Base-by-base conservation (phyloP, 2,797 vertebrate genomes). In the Sebastes taczanowskii region DNA sequence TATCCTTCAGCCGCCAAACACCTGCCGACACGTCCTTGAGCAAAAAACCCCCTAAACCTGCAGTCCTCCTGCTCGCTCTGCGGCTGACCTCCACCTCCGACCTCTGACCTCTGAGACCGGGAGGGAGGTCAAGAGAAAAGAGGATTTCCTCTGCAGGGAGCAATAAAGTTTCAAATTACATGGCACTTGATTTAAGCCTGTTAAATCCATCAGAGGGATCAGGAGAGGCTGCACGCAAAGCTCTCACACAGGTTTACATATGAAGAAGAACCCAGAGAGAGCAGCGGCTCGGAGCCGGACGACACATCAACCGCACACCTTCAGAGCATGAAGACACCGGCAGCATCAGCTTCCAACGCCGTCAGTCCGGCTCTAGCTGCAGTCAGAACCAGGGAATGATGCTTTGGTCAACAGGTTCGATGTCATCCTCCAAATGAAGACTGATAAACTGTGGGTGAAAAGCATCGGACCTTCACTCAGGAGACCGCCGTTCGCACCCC, bases 161-260 rank as follows among this genome's bases (percentile, higher is more conserved):
- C 80, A 80, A 82, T 52, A 34, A 83, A 62, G 89, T 91, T 90
- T 88, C 72, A 83, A 49, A 87, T 72, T 52, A 82, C 87, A 82
- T 66, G 78, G 88, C 87, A 85, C 32, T 66, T 85, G 78, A 79
- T 85, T 78, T 82, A 88, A 91, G 83, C 85, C 82, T 76, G 87
- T 92, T 65, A 91, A 90, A 84, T 81, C 82, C 78, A 88, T 67
- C 85, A 83, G 78, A 69, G 85, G 85, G 86, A 63, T 78, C 62
- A 72, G 78, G 52, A 2, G 68, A 52, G 76, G 9, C 81, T 22
- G 71, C 86, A 88, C 65, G 70, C 78, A 22, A 38, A 13, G 69
- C 80, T 6, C 62, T 55, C 77, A 66, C 81, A 58, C 85, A 11
- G 71, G 82, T 80, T 80, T 5, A 79, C 74, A 80, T 66, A 80